Evolutionary conservation across 1,140 invertebrate genomes (phyloP).

Genomic region (Chrysopa pallens): DNA sequence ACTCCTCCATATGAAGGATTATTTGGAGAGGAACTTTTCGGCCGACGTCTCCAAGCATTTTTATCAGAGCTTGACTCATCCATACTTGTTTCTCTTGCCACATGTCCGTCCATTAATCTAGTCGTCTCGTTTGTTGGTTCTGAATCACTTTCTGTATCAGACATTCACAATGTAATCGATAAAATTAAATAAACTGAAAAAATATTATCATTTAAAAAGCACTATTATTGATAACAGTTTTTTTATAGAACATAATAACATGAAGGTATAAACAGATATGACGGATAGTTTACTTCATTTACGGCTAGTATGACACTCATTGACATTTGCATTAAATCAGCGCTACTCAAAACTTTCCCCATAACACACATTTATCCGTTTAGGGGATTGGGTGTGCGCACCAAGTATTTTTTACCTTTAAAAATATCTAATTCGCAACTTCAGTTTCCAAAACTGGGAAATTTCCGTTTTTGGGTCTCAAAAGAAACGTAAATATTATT

Average conservation of each 20-base stretch:
- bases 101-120: constrained; percentile 63
- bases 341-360: no score
- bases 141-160: constrained; percentile 18
- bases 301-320: not conserved
- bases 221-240: not conserved
- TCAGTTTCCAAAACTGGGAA: no score
- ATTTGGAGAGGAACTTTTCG: constrained; percentile 3
- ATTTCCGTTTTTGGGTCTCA: no score
- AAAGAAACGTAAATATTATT: no score
- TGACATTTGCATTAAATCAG: not conserved
- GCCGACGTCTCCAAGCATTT: not conserved
- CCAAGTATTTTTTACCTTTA: no score
- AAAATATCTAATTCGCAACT: no score
- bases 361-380: no score
- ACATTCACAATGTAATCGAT: constrained; percentile 8
- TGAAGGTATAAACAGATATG: not conserved
- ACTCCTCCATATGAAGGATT: constrained; percentile 6
- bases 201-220: not conserved
- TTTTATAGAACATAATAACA: not conserved
- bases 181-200: not conserved
- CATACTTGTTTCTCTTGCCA: constrained; percentile 22
- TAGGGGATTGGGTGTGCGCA: no score
- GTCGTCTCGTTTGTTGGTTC: constrained; percentile 43
- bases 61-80: constrained; percentile 8
- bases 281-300: not conserved